Percentiles rank a stretch among this genome's conserved stretches.
These are phyloP conservation scores for Strigops habroptila DNA, from an alignment of 2,113 vertebrate species.

Conservation along the genomic window DNA sequence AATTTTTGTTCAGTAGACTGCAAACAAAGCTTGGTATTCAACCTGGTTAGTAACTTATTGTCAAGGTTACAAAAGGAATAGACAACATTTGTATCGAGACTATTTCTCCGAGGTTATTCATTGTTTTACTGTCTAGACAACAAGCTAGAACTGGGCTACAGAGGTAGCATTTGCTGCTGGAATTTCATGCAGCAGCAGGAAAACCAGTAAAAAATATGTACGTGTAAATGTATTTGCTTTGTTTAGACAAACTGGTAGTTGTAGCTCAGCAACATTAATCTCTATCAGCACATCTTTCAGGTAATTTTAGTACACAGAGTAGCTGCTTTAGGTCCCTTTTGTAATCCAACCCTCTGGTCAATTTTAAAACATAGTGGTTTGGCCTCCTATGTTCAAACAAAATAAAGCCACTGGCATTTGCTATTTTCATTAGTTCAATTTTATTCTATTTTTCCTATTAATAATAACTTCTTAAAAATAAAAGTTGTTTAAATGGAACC, in stretches of 20 bases:
- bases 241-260: slow-evolving; percentile 12
- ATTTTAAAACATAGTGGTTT: not conserved
- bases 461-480: not conserved
- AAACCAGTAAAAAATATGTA: not conserved
- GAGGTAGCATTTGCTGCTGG: not conserved
- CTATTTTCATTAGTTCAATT: not conserved
- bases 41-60: slow-evolving; percentile 26
- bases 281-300: not conserved
- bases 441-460: not conserved
- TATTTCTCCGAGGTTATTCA: slow-evolving; percentile 21
- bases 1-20: slow-evolving; percentile 4
- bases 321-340: not conserved
- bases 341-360: not conserved
- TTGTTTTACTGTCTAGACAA: slow-evolving; percentile 42
- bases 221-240: not conserved
- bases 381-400: not conserved
- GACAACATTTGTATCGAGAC: not conserved
- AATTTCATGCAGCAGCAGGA: not conserved
- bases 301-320: not conserved
- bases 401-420: not conserved
- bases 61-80: slow-evolving; percentile 50
- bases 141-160: not conserved
- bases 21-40: slow-evolving; percentile 42
- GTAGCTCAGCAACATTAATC: not conserved
- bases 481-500: not conserved